Evolutionary conservation across 2,888 invertebrate species (phyloP), one percentile per base, ranked within the genome.

Genomic region (Drosophila eohydei): DNA sequence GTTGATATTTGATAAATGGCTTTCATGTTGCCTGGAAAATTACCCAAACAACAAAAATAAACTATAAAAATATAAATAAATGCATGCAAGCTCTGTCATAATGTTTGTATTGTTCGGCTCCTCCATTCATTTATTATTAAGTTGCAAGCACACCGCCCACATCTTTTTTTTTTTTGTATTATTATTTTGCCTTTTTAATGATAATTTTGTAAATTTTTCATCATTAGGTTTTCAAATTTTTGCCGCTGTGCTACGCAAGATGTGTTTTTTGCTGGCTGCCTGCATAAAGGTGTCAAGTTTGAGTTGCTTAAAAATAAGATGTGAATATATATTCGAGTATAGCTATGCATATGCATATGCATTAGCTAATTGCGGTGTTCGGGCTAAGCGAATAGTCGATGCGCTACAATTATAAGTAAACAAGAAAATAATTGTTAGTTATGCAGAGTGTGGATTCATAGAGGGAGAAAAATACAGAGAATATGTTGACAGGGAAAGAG

Each of bases 1-100:
- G 61, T 58, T 72, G 56, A 69, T 74, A 50, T 50, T 73, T 81
- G 68, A 72, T 66, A 79, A 72, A 71, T 77, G 62, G 32, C 56
- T 79, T 77, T 71, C 46, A 78, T 80, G 80, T 81, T 62, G 69
- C 64, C 64, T 77, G 77, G 72, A 84, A 84, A 84, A 83, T 86
- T 66, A 74, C 43, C 43, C 69, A 54, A 56, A 73, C 58, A 16
- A 57, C 55, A 64, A 30, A 2, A 28, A 60, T 40, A 60, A 36
- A 50, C 60, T 21, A 46, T 43, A 68, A 55, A 56, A 65, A 71
- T 74, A 41, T 40, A n/a, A 52, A 52, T 52, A 21, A 52, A 21
- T 71, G 83, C 83, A 79, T 76, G 70, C 71, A 21, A 67, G 48
- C 60, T 54, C 66, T 80, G 71, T 81, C 83, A 79, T 72, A 83